These are phyloP conservation scores for Blomia tropicalis DNA, from an alignment of 2,888 invertebrate genomes.

Conservation along the genomic window DNA sequence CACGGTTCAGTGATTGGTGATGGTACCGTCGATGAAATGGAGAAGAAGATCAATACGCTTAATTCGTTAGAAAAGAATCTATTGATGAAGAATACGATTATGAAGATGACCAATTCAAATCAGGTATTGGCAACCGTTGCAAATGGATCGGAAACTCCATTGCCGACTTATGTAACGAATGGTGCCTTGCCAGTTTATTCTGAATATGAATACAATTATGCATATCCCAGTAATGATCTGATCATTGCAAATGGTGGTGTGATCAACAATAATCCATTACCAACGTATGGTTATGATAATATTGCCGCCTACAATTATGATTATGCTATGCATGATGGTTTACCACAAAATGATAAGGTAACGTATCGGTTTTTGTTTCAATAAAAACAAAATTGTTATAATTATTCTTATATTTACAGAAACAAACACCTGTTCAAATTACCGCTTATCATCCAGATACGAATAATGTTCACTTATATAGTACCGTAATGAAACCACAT, in stretches of 20 bases:
- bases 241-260: background rate
- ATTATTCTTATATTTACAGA: background rate
- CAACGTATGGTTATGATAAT: background rate
- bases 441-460: background rate
- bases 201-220: constrained; percentile 11
- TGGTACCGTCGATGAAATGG: background rate
- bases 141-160: background rate
- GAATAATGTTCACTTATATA: background rate
- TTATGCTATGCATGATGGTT: background rate
- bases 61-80: constrained; percentile 10
- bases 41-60: constrained; percentile 4
- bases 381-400: background rate
- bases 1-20: background rate
- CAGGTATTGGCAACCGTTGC: background rate
- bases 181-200: background rate
- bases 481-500: constrained; percentile 9
- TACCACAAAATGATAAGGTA: background rate
- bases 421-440: background rate
- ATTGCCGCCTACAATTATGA: constrained; percentile 4
- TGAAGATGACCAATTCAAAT: constrained; percentile 4
- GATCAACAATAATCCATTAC: background rate
- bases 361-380: background rate
- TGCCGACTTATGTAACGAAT: background rate
- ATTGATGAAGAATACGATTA: constrained; percentile 11
- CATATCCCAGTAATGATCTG: background rate